Evolutionary conservation across 2,797 vertebrate species (phyloP).

Genomic region (Antrozous pallidus): DNA sequence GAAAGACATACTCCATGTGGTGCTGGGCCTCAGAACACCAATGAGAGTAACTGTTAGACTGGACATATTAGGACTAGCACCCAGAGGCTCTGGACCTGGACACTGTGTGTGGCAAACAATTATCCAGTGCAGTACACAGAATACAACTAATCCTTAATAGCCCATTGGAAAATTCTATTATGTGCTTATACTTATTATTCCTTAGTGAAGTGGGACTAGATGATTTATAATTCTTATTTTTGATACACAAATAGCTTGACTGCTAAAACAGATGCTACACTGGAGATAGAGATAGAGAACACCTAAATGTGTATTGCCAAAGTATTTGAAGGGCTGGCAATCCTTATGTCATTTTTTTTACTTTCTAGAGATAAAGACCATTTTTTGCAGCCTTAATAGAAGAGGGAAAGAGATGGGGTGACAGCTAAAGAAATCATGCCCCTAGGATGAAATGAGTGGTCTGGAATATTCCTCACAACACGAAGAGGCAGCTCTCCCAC

Average conservation of each 20-base stretch:
- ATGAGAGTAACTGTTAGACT: background rate
- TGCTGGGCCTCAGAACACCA: background rate
- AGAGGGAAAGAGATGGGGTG: background rate
- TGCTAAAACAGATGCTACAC: background rate
- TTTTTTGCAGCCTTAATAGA: background rate
- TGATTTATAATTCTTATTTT: constrained; percentile 3
- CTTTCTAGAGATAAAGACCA: background rate
- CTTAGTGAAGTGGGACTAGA: background rate
- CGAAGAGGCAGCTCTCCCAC: background rate
- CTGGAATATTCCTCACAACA: background rate
- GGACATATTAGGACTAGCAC: background rate
- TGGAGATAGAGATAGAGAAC: background rate
- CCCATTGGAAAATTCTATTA: background rate
- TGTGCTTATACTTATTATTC: background rate
- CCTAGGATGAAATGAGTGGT: background rate
- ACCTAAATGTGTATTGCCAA: background rate
- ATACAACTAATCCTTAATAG: background rate
- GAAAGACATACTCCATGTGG: background rate
- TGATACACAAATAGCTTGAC: background rate
- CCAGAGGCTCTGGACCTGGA: background rate
- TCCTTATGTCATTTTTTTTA: constrained; percentile 8
- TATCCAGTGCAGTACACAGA: background rate
- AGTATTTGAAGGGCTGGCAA: background rate
- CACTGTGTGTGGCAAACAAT: background rate
- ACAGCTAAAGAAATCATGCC: background rate